Base-by-base conservation (phyloP, 2,888 invertebrate genomes). In the Calephelis perditalis region DNA sequence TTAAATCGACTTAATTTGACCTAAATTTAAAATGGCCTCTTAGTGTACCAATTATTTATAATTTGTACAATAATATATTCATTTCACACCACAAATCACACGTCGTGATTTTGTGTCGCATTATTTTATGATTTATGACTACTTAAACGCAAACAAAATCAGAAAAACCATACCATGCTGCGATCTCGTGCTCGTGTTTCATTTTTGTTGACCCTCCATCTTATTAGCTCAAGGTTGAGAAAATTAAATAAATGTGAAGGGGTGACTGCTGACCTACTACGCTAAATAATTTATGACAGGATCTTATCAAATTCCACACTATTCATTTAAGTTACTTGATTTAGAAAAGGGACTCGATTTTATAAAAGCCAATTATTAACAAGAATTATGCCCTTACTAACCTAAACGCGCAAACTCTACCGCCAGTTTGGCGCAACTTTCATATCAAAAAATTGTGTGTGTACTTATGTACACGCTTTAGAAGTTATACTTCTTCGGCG, bases 151-250 rank as follows among this genome's bases (percentile, higher is more conserved):
- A 49, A 26, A 12, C 15, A 49, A 49, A 49, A 49, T 26, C 15
- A 49, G 49, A 49, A 49, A 49, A 26, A 10, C 49, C 26, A 15
- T 26, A 9, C 40, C 40, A 40, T 8, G 40, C 40, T 26, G 12
- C 49, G 49, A 49, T 49, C 49, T 9, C 49, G 49, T 26, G 26
- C 15, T 49, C 26, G 15, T 15, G 49, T 49, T 49, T 49, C 49
- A 49, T 49, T 49, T 49, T 26, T 49, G 26, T 49, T 10, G 26
- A 49, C 26, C 26, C 15, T 10, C 49, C 26, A 9, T 7, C 49
- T 49, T 49, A 49, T 49, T 49, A 49, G 49, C 49, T 49, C 49
- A 49, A 49, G 49, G 49, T 49, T 49, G 12, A 26, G 26, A 49
- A 49, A 26, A 49, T 49, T 26, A 49, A 49, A 49, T 26, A 26